A percentile compares a stretch with the other conserved stretches of the same genome.
These are phyloP conservation scores for Acrossocheilus wenchowensis DNA, from an alignment of 2,797 vertebrate species.

Conservation along the genomic window DNA sequence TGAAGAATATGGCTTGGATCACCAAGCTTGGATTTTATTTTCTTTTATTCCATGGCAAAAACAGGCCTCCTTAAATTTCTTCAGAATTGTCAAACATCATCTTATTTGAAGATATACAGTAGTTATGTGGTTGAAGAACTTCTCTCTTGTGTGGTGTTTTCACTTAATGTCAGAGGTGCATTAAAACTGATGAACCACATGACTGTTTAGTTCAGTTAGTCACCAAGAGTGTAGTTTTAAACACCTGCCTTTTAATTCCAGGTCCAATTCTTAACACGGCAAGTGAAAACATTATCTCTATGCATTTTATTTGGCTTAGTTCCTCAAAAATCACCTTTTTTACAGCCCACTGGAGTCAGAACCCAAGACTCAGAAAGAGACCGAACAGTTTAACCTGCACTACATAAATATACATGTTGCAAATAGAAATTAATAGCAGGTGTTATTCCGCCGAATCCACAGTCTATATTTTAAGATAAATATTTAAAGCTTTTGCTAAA, in stretches of 20 bases:
- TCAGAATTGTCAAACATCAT: not conserved
- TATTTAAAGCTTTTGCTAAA: slow-evolving; percentile 56
- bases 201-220: slow-evolving; percentile 25
- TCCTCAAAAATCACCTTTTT: slow-evolving; percentile 62
- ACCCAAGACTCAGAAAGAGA: slow-evolving; percentile 55
- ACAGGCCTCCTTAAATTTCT: not conserved
- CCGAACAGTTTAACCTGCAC: slow-evolving; percentile 56
- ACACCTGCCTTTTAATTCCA: slow-evolving; percentile 61
- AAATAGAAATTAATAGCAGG: slow-evolving; percentile 65
- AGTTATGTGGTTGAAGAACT: slow-evolving; percentile 10
- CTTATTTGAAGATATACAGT: not conserved
- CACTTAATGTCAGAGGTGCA: slow-evolving; percentile 19
- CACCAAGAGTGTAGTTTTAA: slow-evolving; percentile 50
- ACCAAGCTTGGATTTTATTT: not conserved
- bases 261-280: slow-evolving; percentile 57
- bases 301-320: slow-evolving; percentile 69
- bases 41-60: not conserved
- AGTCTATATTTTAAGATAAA: slow-evolving; percentile 57
- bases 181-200: not conserved
- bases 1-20: too few relatives aligned
- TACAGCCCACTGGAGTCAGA: slow-evolving; percentile 64
- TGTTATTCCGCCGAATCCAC: slow-evolving; percentile 68
- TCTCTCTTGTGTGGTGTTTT: slow-evolving; percentile 6
- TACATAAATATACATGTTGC: slow-evolving; percentile 66
- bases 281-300: slow-evolving; percentile 70